These are phyloP conservation scores for Pipistrellus pipistrellus DNA, from an alignment of 2,797 vertebrate genomes.

Conservation along the genomic window DNA sequence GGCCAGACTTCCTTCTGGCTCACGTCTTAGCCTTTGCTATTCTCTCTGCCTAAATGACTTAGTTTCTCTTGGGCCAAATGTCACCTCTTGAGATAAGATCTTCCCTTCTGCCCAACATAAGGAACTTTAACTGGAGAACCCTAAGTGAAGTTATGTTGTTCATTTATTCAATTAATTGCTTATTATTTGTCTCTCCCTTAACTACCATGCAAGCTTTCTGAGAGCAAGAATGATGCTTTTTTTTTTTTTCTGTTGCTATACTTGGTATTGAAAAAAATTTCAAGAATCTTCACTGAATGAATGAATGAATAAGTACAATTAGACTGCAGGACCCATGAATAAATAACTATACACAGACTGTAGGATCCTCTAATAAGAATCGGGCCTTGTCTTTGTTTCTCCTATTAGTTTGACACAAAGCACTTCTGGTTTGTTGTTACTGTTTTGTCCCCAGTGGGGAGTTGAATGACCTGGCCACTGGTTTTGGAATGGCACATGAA, in stretches of 20 bases:
- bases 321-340: not conserved
- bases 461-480: not conserved
- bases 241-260: not conserved
- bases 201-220: not conserved
- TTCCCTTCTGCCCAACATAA: not conserved
- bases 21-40: not conserved
- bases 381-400: not conserved
- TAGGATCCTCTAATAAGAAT: not conserved
- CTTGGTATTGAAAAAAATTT: not conserved
- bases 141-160: not conserved
- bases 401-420: not conserved
- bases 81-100: not conserved
- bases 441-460: not conserved
- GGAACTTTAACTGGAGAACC: not conserved
- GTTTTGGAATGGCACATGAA: slow-evolving; percentile 15
- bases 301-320: not conserved
- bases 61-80: not conserved
- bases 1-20: not conserved
- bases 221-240: not conserved
- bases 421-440: not conserved
- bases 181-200: not conserved
- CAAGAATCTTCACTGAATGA: not conserved
- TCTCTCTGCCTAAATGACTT: not conserved
- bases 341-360: not conserved
- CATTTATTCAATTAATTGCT: not conserved